Evolutionary conservation across 2,888 invertebrate genomes (phyloP).

Genomic region (Troides aeacus): DNA sequence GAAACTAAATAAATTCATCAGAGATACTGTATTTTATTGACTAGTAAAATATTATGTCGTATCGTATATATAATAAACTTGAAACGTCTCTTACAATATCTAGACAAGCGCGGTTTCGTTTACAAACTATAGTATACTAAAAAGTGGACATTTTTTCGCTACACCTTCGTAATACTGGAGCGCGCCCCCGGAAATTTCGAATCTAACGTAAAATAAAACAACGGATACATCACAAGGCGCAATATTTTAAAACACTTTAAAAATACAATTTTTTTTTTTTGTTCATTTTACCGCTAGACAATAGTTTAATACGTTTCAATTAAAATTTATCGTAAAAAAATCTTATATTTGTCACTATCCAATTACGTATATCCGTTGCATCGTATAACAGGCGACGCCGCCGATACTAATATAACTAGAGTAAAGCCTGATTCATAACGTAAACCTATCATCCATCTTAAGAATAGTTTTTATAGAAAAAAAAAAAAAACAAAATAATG

Average conservation of each 20-base stretch:
- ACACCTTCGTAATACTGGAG: constrained; percentile 33
- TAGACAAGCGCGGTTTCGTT: constrained; percentile 39
- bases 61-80: constrained; percentile 55
- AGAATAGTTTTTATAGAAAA: not conserved
- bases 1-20: constrained; percentile 37
- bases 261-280: constrained; percentile 46
- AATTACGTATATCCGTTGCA: constrained; percentile 76
- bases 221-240: constrained; percentile 21
- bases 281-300: constrained; percentile 38
- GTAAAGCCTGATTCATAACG: not conserved
- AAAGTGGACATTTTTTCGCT: constrained; percentile 60
- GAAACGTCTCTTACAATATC: constrained; percentile 38
- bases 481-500: not conserved
- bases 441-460: not conserved
- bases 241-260: constrained; percentile 44
- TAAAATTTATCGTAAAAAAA: constrained; percentile 44
- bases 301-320: constrained; percentile 36
- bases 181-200: constrained; percentile 37
- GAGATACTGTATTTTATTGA: constrained; percentile 75
- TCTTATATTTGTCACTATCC: constrained; percentile 51
- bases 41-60: constrained; percentile 77
- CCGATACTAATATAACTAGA: constrained; percentile 20
- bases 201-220: constrained; percentile 22
- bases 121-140: constrained; percentile 66
- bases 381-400: constrained; percentile 62